A percentile compares a stretch with the other conserved stretches of the same genome.
These are phyloP conservation scores for Hyposmocoma kahamanoa DNA, from an alignment of 1,140 invertebrate species.

Conservation along the genomic window DNA sequence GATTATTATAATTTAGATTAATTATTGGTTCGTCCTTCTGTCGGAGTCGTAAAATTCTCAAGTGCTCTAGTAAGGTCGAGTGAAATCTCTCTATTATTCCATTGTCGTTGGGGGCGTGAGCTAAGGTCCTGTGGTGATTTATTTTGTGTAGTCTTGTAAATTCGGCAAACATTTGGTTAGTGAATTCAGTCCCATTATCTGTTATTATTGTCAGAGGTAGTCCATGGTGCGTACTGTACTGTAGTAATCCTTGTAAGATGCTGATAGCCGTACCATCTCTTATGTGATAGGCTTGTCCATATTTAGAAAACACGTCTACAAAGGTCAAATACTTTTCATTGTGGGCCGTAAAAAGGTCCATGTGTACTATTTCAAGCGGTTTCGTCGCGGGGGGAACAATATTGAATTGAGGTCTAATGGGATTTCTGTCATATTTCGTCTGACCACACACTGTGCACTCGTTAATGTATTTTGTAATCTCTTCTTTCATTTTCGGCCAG, in stretches of 20 bases:
- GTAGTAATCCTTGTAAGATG: neutral
- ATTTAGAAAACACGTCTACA: conserved; percentile 4
- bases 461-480: conserved; percentile 3
- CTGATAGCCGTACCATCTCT: neutral
- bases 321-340: conserved; percentile 1
- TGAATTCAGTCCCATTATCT: conserved; percentile 5
- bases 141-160: neutral
- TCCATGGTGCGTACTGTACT: neutral
- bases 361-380: conserved; percentile 2
- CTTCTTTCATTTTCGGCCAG: conserved; percentile 6
- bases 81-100: conserved; percentile 4
- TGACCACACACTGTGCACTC: neutral
- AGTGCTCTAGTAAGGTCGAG: conserved; percentile 5
- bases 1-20: too few relatives aligned
- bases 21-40: neutral
- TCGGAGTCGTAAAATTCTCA: neutral
- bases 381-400: neutral
- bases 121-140: neutral
- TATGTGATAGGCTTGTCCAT: conserved; percentile 1
- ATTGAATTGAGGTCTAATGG: neutral
- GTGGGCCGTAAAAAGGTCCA: neutral
- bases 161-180: neutral
- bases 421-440: conserved; percentile 5
- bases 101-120: conserved; percentile 1
- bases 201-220: neutral